Evolutionary conservation across 2,888 invertebrate genomes (phyloP).

Genomic region (Xiphydria camelus): DNA sequence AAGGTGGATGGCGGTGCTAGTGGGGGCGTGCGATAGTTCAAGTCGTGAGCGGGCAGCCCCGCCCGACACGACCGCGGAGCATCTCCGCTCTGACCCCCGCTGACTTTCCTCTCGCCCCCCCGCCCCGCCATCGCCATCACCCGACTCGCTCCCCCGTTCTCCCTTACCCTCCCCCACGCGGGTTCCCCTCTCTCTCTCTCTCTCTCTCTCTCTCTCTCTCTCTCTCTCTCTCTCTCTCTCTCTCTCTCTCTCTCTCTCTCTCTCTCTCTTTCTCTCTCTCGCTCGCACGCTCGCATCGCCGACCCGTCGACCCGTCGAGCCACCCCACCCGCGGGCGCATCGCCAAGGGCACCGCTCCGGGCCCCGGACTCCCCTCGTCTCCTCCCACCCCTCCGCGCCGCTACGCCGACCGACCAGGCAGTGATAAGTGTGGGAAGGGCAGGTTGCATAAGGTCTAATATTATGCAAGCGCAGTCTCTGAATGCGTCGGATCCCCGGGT

Average conservation of each 20-base stretch:
- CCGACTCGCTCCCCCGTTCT: conserved; percentile 22
- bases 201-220: conserved; percentile 14
- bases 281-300: background rate
- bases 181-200: conserved; percentile 20
- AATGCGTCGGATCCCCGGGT: conserved; percentile 47
- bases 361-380: conserved; percentile 15
- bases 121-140: conserved; percentile 33
- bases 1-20: conserved; percentile 54
- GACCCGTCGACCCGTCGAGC: too few species aligned
- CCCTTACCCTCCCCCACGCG: conserved; percentile 2
- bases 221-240: conserved; percentile 8
- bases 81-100: conserved; percentile 58
- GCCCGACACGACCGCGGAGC: conserved; percentile 57
- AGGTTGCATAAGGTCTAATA: conserved; percentile 55
- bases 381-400: conserved; percentile 14
- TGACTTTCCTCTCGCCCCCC: conserved; percentile 48
- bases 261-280: conserved; percentile 11
- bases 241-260: conserved; percentile 4
- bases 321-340: conserved; percentile 40
- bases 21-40: conserved; percentile 66
- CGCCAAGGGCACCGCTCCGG: conserved; percentile 39
- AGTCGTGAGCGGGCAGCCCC: conserved; percentile 62
- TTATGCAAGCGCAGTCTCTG: conserved; percentile 52
- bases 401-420: conserved; percentile 28
- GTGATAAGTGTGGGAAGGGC: conserved; percentile 59